Evolutionary conservation across 2,797 vertebrate genomes (phyloP).

Genomic region (Pipistrellus kuhlii): DNA sequence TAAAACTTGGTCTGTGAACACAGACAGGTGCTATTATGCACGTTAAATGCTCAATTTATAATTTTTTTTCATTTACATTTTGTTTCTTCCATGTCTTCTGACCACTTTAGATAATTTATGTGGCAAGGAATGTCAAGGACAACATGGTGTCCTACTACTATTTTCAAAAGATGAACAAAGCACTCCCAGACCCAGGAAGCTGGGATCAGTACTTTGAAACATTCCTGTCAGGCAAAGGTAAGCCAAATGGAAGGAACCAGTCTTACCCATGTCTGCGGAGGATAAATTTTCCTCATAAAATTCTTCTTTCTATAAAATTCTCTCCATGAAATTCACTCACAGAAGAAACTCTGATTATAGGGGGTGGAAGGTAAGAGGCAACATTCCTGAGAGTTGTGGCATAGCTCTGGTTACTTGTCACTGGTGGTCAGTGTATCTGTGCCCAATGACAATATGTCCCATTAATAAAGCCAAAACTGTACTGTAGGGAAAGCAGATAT

Average conservation of each 20-base stretch:
- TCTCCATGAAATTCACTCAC: not conserved
- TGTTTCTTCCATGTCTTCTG: not conserved
- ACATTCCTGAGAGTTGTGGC: not conserved
- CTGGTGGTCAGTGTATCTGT: not conserved
- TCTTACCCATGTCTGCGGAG: not conserved
- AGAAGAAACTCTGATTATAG: not conserved
- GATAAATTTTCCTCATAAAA: not conserved
- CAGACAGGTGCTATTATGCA: not conserved
- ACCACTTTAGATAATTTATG: conserved; percentile 61
- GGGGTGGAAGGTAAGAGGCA: too few species aligned
- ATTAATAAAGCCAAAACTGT: not conserved
- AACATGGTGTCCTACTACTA: conserved; percentile 71
- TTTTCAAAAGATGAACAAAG: conserved; percentile 67
- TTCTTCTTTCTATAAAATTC: not conserved
- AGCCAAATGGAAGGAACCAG: not conserved
- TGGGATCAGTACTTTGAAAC: conserved; percentile 70
- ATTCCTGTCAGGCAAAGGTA: conserved; percentile 67
- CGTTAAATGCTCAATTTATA: not conserved
- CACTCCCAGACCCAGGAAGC: conserved; percentile 54
- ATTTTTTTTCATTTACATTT: not conserved
- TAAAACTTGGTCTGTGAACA: not conserved
- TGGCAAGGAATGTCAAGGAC: conserved; percentile 75
- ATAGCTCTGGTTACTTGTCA: not conserved
- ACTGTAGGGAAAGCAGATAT: not conserved
- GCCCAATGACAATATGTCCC: not conserved